Conservation (phyloP, 2,888 invertebrate species). For the Balanococcus diminutus region DNA sequence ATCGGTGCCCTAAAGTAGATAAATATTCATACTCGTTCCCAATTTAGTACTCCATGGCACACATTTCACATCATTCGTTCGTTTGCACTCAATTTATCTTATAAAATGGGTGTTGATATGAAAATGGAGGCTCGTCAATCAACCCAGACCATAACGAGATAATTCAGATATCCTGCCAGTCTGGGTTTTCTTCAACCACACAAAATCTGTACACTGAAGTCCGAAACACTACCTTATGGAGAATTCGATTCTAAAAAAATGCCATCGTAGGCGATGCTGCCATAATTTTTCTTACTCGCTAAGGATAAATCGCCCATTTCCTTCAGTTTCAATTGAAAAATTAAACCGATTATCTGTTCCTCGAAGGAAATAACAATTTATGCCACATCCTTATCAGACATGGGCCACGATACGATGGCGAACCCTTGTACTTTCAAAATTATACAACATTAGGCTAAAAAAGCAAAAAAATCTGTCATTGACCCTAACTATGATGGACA, state of each 20-base stretch:
- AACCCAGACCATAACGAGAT: too few species aligned
- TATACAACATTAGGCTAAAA: slow-evolving; percentile 45
- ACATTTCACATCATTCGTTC: neutral
- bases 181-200: too few species aligned
- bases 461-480: slow-evolving; percentile 48
- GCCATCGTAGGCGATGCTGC: neutral
- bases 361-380: slow-evolving; percentile 52
- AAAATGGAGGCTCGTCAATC: neutral
- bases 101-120: neutral
- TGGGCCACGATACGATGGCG: neutral
- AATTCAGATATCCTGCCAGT: too few species aligned
- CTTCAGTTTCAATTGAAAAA: slow-evolving; percentile 32
- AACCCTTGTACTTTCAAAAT: neutral
- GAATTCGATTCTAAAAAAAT: neutral
- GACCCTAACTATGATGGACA: slow-evolving; percentile 51
- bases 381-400: slow-evolving; percentile 52
- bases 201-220: too few species aligned
- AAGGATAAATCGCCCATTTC: neutral
- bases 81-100: too few species aligned
- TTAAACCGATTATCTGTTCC: slow-evolving; percentile 15
- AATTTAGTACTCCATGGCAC: neutral
- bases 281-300: slow-evolving; percentile 13
- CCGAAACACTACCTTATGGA: too few species aligned
- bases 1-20: too few species aligned
- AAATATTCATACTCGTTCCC: too few species aligned